phyloP scores from a whole-genome alignment of 37 sponge, comb jelly and placozoan genomes.

The Aplysina aerophoba region DNA sequence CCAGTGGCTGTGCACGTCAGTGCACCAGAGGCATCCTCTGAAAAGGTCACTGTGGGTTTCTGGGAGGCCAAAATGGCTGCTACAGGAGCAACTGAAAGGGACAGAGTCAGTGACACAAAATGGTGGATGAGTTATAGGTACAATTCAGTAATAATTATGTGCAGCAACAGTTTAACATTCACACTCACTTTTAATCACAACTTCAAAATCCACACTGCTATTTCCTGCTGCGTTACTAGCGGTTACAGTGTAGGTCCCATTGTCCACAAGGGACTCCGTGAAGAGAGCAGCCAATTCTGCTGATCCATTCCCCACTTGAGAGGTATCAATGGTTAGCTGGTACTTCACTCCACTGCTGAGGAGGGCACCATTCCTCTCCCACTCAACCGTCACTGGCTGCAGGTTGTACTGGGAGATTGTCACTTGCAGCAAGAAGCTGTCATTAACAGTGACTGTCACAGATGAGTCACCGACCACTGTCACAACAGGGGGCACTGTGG shows the following conservation, averaged over 20 bases:
- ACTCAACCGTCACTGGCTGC: constrained; percentile 6
- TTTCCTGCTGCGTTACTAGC: constrained; percentile 27
- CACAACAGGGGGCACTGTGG: constrained; percentile 10
- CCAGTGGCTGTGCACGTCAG: constrained; percentile 47
- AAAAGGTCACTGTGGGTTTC: neutral
- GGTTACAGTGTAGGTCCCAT: constrained; percentile 37
- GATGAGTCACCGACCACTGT: neutral
- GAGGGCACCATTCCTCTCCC: neutral
- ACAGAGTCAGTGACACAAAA: too few relatives aligned
- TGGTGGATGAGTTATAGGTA: too few relatives aligned
- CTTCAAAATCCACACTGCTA: neutral
- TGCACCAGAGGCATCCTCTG: neutral
- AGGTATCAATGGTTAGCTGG: neutral
- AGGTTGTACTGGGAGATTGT: constrained; percentile 40
- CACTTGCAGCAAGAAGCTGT: neutral
- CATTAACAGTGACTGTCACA: constrained; percentile 18
- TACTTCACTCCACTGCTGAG: neutral
- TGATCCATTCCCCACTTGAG: neutral
- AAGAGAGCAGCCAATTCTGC: neutral
- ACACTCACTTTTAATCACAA: constrained; percentile 1
- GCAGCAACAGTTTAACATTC: too few relatives aligned
- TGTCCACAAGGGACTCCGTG: neutral
- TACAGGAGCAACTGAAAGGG: constrained; percentile 11
- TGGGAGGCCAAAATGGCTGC: neutral
- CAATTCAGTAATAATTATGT: too few relatives aligned